These are phyloP conservation scores for Chorisops tibialis DNA, from an alignment of 2,888 invertebrate species.

Conservation along the genomic window DNA sequence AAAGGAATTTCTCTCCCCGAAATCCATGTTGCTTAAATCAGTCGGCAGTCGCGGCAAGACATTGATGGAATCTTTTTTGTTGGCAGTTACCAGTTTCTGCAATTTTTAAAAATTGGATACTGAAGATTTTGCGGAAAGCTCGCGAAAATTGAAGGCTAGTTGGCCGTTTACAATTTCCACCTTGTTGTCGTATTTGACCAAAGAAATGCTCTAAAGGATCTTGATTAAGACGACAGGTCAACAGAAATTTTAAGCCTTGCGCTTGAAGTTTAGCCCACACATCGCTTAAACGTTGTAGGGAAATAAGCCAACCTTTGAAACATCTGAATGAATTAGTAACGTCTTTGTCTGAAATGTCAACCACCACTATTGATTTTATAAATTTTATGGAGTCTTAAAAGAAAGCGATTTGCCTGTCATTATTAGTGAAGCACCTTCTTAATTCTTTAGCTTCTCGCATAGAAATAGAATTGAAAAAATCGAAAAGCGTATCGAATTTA, in stretches of 20 bases:
- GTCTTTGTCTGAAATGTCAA: neutral
- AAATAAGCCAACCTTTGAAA: slow-evolving; percentile 1
- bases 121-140: neutral
- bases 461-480: too few relatives aligned
- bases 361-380: neutral
- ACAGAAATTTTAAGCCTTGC: neutral
- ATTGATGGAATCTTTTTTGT: too few relatives aligned
- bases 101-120: neutral
- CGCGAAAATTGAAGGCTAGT: neutral
- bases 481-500: too few relatives aligned
- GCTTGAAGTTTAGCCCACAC: neutral
- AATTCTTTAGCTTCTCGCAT: too few relatives aligned
- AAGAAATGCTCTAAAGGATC: neutral
- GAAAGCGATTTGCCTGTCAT: neutral
- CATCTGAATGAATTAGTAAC: neutral
- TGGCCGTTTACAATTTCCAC: neutral
- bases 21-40: neutral
- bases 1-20: neutral
- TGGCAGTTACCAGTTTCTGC: neutral
- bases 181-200: neutral
- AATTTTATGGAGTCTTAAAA: neutral
- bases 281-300: neutral
- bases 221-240: neutral
- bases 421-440: neutral
- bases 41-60: neutral